A percentile compares a stretch with the other conserved stretches of the same genome.
These are phyloP conservation scores for Ianthella basta DNA, from an alignment of 37 sponge, comb jelly and placozoan species.

Conservation along the genomic window DNA sequence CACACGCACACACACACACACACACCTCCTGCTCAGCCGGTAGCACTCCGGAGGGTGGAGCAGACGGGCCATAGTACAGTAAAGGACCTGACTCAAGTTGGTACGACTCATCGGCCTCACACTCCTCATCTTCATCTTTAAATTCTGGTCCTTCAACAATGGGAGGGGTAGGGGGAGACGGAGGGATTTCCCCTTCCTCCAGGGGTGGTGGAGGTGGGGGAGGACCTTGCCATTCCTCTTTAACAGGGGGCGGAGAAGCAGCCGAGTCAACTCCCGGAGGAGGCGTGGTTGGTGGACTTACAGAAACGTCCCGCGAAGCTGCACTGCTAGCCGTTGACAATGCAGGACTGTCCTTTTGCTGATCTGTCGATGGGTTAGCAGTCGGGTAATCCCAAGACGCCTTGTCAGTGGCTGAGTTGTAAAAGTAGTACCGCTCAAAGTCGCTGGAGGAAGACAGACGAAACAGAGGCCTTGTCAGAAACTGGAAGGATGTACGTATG, in stretches of 20 bases:
- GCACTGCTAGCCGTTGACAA: no score
- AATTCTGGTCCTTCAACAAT: background rate
- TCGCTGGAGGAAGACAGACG: background rate
- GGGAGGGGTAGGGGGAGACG: background rate
- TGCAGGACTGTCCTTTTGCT: no score
- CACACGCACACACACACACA: slow-evolving; percentile 40
- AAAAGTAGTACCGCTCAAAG: slow-evolving; percentile 8
- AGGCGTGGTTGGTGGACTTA: background rate
- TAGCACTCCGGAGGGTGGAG: background rate
- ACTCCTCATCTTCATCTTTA: background rate
- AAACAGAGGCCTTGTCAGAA: background rate
- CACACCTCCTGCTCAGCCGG: slow-evolving; percentile 21
- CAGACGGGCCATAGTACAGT: slow-evolving; percentile 5
- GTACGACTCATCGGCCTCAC: background rate
- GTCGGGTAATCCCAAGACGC: slow-evolving; percentile 6
- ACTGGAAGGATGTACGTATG: no score
- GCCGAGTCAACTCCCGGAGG: background rate
- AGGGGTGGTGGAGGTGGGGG: slow-evolving; percentile 24
- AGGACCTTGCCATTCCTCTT: slow-evolving; percentile 3
- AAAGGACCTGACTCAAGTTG: background rate
- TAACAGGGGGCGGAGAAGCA: background rate
- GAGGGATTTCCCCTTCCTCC: slow-evolving; percentile 17
- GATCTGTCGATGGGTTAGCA: background rate
- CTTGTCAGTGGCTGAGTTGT: background rate
- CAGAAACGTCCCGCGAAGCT: no score